phyloP scores from a whole-genome alignment of 2,113 vertebrate genomes.

The Hemiprocne comata region DNA sequence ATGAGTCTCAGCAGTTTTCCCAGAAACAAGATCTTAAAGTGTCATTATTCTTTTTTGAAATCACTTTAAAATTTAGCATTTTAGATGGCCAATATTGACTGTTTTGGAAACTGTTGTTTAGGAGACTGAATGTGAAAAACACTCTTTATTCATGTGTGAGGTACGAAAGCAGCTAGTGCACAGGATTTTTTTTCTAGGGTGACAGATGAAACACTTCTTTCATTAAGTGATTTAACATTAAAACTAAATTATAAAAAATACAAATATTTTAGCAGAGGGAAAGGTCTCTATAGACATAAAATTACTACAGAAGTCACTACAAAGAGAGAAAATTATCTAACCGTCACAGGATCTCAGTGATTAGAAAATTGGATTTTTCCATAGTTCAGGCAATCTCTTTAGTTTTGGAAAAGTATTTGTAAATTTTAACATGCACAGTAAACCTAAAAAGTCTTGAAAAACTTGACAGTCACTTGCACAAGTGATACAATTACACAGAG shows the following conservation, averaged over 20 bases:
- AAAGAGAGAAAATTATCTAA: neutral
- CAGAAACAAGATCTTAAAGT: neutral
- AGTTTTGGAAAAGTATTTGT: neutral
- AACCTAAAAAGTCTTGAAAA: conserved; percentile 6
- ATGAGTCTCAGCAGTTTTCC: neutral
- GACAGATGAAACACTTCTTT: neutral
- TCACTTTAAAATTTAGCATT: neutral
- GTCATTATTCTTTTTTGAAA: neutral
- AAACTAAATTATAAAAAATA: conserved; percentile 10
- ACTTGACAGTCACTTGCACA: neutral
- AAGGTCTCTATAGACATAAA: neutral
- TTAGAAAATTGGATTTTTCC: neutral
- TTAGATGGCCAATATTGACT: neutral
- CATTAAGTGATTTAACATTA: neutral
- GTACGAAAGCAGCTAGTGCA: neutral
- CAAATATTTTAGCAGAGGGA: conserved; percentile 33
- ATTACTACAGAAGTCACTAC: neutral
- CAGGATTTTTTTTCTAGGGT: neutral
- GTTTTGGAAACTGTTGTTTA: neutral
- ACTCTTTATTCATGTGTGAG: neutral
- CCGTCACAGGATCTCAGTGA: neutral
- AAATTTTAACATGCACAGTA: neutral
- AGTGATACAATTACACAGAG: neutral
- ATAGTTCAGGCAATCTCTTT: neutral
- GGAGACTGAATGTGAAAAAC: conserved; percentile 1